Evolutionary conservation across 2,797 vertebrate species (phyloP).

Genomic region (Anas acuta): DNA sequence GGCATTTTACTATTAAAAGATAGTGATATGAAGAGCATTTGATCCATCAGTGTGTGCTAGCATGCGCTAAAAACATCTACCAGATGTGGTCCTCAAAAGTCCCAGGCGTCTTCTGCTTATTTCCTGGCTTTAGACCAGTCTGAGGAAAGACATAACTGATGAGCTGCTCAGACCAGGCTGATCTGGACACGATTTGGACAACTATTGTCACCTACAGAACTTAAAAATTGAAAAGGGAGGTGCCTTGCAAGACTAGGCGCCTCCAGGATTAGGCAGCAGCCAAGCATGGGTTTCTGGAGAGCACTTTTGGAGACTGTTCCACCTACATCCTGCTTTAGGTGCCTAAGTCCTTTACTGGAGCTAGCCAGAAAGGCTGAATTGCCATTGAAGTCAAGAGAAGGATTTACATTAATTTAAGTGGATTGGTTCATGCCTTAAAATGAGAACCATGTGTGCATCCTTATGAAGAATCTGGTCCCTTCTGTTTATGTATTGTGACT

Average conservation of each 20-base stretch:
- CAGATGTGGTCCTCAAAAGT: constrained; percentile 45
- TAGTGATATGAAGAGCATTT: constrained; percentile 42
- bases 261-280: constrained; percentile 68
- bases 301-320: constrained; percentile 60
- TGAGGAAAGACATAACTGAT: constrained; percentile 19
- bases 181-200: constrained; percentile 47
- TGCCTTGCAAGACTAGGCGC: constrained; percentile 56
- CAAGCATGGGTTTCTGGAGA: constrained; percentile 53
- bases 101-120: constrained; percentile 4
- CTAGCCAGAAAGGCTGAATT: constrained; percentile 54
- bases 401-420: constrained; percentile 63
- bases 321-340: constrained; percentile 68
- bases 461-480: constrained; percentile 29
- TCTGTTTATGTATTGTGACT: constrained; percentile 46
- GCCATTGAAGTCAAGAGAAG: constrained; percentile 51
- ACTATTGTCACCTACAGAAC: constrained; percentile 56
- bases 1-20: constrained; percentile 4
- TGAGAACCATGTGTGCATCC: constrained; percentile 67
- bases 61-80: constrained; percentile 42
- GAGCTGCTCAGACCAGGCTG: constrained; percentile 46
- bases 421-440: constrained; percentile 53
- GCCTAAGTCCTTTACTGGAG: constrained; percentile 52
- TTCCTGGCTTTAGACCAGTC: constrained; percentile 40
- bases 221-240: constrained; percentile 49
- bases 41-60: not conserved